A percentile compares a stretch with the other conserved stretches of the same genome.
These are phyloP conservation scores for Sphinx pinastri DNA, from an alignment of 2,888 invertebrate genomes.

Conservation along the genomic window DNA sequence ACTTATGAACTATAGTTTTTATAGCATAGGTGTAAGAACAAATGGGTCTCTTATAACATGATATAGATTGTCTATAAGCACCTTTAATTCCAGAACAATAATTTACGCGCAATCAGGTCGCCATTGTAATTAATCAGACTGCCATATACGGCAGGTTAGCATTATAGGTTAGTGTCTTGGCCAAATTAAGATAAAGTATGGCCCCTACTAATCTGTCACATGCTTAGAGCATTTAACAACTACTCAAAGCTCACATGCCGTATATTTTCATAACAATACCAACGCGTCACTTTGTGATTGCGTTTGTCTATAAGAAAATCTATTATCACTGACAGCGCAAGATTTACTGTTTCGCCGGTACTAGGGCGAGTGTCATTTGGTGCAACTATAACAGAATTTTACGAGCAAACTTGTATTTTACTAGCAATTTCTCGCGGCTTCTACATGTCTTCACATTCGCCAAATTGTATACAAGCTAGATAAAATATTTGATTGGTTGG, in stretches of 20 bases:
- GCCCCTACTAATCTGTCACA: too few relatives aligned
- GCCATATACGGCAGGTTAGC: too few relatives aligned
- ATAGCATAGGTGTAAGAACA: too few relatives aligned
- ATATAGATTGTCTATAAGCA: too few relatives aligned
- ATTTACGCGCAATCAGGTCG: too few relatives aligned
- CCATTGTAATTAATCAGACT: too few relatives aligned
- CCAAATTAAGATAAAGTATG: too few relatives aligned
- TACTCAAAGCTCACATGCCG: too few relatives aligned
- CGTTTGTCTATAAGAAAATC: conserved; percentile 20
- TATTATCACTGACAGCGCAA: not conserved
- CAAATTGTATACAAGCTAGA: not conserved
- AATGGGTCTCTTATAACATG: too few relatives aligned
- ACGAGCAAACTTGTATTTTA: conserved; percentile 14
- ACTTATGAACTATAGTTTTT: not conserved
- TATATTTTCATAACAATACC: not conserved
- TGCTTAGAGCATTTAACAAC: too few relatives aligned
- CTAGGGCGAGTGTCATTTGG: conserved; percentile 12
- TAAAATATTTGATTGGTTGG: not conserved
- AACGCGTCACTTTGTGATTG: conserved; percentile 1
- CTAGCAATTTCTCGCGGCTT: not conserved
- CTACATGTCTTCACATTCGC: not conserved
- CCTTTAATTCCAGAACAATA: too few relatives aligned
- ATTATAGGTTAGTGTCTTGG: too few relatives aligned
- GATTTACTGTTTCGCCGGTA: conserved; percentile 13
- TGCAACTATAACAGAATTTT: conserved; percentile 16